Evolutionary conservation across 2,113 vertebrate species (phyloP), one percentile per base, ranked within the genome.

Genomic region (Oncorhynchus tshawytscha): DNA sequence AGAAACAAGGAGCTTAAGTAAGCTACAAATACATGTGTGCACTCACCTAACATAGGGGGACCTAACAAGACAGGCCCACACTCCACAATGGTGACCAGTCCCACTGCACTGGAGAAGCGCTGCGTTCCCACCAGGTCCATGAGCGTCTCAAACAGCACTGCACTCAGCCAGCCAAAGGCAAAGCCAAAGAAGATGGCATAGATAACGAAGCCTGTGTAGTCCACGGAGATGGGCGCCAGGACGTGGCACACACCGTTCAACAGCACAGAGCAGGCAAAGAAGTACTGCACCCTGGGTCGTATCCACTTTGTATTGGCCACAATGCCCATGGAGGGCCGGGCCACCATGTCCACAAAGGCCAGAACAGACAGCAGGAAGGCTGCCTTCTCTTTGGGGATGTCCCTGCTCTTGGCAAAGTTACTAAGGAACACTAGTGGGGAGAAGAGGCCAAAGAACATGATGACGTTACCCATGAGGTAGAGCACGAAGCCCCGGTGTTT

Each of bases 381-480:
- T 16, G 98, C 94, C 79, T 93, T 95, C 75, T 99, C 97, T 6
- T 89, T 97, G 13, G 96, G 83, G 49, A 96, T 97, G 11, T 94
- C 75, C 89, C 93, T 92, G 88, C 96, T 97, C 90, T 99, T 99
- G 1, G 95, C 97, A 0, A 94, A 99, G 90, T 96, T 98, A 79
- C 96, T 98, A 76, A 99, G 96, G 86, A 96, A 99, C 65, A 99
- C 96, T 78, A 99, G 90, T 24, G 97, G 97, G 3, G 97, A 82
- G 27, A 99, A 99, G 0, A 99, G 93, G 51, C 97, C 98, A 0
- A 99, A 99, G 88, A 99, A 98, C 96, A 99, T 96, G 77, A 98
- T 34, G 5, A 96, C 87, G 0, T 99, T 99, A 81, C 97, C 98
- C 0, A 93, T 85, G 39, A 99, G 93, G 67, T 99, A 99, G 3